Evolutionary conservation across 2,797 vertebrate species (phyloP).

Genomic region (Fundulus diaphanus): DNA sequence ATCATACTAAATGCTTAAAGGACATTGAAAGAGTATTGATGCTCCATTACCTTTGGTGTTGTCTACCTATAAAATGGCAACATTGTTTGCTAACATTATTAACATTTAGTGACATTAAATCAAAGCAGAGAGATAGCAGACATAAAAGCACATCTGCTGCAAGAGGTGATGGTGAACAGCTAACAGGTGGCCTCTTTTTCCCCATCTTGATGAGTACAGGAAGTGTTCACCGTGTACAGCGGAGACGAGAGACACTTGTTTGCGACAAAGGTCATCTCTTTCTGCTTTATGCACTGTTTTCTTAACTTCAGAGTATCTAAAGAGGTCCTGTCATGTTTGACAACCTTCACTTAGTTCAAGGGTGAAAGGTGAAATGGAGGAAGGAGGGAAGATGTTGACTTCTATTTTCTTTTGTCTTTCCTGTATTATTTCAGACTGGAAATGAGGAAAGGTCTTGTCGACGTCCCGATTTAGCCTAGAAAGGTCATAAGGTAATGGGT

Average conservation of each 20-base stretch:
- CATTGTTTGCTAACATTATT: not conserved
- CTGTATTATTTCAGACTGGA: slow-evolving; percentile 51
- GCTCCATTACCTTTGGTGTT: not conserved
- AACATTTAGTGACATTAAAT: slow-evolving; percentile 44
- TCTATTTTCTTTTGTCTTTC: slow-evolving; percentile 57
- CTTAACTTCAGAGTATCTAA: slow-evolving; percentile 59
- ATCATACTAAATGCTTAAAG: not conserved
- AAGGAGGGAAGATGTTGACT: slow-evolving; percentile 56
- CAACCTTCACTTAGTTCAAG: slow-evolving; percentile 41
- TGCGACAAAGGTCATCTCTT: slow-evolving; percentile 55
- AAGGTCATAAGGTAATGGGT: slow-evolving; percentile 51
- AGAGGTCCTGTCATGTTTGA: slow-evolving; percentile 47
- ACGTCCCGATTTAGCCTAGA: slow-evolving; percentile 42
- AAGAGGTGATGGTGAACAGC: slow-evolving; percentile 42
- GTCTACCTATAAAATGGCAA: not conserved
- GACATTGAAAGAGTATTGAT: not conserved
- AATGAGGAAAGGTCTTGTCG: slow-evolving; percentile 47
- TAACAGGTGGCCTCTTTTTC: slow-evolving; percentile 66
- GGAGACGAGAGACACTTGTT: slow-evolving; percentile 63
- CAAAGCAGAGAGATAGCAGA: slow-evolving; percentile 41
- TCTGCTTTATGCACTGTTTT: slow-evolving; percentile 63
- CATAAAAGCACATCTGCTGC: slow-evolving; percentile 22
- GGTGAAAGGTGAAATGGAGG: slow-evolving; percentile 46
- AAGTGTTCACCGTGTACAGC: slow-evolving; percentile 64
- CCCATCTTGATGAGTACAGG: slow-evolving; percentile 66